Conservation (phyloP, 1,140 invertebrate species). For the Ooceraea biroi region DNA sequence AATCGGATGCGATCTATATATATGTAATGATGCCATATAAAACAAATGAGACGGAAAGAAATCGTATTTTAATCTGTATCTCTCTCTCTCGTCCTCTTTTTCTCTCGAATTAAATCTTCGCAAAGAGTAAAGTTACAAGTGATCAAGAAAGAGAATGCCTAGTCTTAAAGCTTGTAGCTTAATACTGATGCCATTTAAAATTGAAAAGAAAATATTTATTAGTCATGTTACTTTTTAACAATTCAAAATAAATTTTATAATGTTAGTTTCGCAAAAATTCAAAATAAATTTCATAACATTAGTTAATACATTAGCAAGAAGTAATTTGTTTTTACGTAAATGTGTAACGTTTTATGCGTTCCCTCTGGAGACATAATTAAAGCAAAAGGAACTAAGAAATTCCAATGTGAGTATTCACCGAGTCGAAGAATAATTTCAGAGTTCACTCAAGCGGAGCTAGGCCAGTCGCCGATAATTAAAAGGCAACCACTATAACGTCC, state of each 20-base stretch:
- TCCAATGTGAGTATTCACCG: not conserved
- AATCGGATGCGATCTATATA: not conserved
- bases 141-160: too few species aligned
- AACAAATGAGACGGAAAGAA: not conserved
- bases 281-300: not conserved
- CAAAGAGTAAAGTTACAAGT: too few species aligned
- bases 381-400: not conserved
- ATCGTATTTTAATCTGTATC: not conserved
- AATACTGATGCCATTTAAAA: too few species aligned
- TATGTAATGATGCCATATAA: not conserved
- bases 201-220: too few species aligned
- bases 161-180: too few species aligned
- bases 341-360: not conserved
- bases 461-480: slow-evolving; percentile 50
- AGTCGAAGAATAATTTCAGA: slow-evolving; percentile 14
- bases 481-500: slow-evolving; percentile 57
- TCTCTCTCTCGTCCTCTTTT: not conserved
- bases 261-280: not conserved
- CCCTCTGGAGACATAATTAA: not conserved
- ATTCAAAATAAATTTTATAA: too few species aligned
- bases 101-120: too few species aligned
- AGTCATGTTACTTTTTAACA: too few species aligned
- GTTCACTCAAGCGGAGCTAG: not conserved
- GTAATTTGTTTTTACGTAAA: not conserved
- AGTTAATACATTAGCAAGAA: not conserved